phyloP scores from a whole-genome alignment of 2,888 invertebrate species.

The Marronus borbonicus region DNA sequence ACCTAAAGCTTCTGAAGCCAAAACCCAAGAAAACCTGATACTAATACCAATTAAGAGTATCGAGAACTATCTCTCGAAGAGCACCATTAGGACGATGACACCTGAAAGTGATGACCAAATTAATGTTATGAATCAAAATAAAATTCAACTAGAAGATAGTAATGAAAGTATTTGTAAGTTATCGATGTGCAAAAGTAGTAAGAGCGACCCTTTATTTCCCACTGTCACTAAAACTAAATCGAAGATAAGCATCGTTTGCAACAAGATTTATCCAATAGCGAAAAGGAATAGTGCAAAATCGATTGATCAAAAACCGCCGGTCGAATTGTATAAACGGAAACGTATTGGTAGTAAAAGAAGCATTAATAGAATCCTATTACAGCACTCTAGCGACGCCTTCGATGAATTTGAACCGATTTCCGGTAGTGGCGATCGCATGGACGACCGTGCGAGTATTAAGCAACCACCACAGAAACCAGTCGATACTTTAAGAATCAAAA shows the following conservation, averaged over 20 bases:
- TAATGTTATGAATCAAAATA: background rate
- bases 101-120: background rate
- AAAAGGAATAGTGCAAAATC: constrained; percentile 23
- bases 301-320: background rate
- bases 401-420: background rate
- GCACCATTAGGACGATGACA: constrained; percentile 9
- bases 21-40: constrained; percentile 28
- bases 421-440: background rate
- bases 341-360: background rate
- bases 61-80: constrained; percentile 34
- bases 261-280: background rate
- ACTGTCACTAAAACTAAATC: constrained; percentile 15
- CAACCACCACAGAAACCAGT: background rate
- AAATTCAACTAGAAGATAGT: background rate
- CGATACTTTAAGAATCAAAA: background rate
- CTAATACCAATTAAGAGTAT: constrained; percentile 45
- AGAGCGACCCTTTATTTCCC: constrained; percentile 29
- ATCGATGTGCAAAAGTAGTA: constrained; percentile 23
- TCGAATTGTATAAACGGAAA: background rate
- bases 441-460: background rate
- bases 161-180: background rate
- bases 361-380: background rate
- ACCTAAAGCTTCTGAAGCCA: background rate
- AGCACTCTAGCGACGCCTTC: background rate
- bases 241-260: constrained; percentile 2